Evolutionary conservation across 37 sponge, comb jelly and placozoan genomes (phyloP), one percentile per base, ranked within the genome.

Genomic region (Oopsacas minuta): DNA sequence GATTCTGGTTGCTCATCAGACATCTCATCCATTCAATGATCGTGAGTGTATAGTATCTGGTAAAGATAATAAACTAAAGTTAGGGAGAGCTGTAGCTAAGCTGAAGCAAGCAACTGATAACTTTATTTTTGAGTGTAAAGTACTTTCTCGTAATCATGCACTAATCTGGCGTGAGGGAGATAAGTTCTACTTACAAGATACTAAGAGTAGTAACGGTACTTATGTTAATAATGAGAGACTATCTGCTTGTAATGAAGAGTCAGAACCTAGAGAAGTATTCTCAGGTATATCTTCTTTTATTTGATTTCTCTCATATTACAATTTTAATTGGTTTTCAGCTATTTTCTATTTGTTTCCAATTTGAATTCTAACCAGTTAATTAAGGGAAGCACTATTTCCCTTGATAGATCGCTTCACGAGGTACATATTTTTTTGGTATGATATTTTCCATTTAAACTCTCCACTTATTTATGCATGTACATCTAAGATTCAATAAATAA

Each of bases 91-190:
- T 17, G 93, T 94, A 0, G 95, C 91, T 36, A 90, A 87, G 82
- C 84, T 82, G 17, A 94, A 88, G 86, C 89, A 93, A 20, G 53
- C 87, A 0, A 88, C 83, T 5, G 88, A 95, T 84, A 97, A 97
- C 83, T 81, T 94, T 12, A 97, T 97, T 1, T 97, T 97, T 81
- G 95, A 94, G 81, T 97, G 99, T 52, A 92, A 97, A 53, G 99
- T 97, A 12, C 87, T 97, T 36, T 97, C 99, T 22, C 90, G 99
- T 83, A 97, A 93, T 75, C 99, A 97, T 81, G 99, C 99, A 25
- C 39, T 94, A 34, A 86, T 97, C 22, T 93, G 91, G 95, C 90
- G 52, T 81, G 94, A 97, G 38, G 91, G 91, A 75, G 92, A 91
- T 0, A 91, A 91, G 99, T 93, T 97, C 85, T 97, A 81, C 89